Evolutionary conservation across 2,113 vertebrate genomes (phyloP), one percentile per base, ranked within the genome.

Genomic region (Callocephalon fimbriatum): DNA sequence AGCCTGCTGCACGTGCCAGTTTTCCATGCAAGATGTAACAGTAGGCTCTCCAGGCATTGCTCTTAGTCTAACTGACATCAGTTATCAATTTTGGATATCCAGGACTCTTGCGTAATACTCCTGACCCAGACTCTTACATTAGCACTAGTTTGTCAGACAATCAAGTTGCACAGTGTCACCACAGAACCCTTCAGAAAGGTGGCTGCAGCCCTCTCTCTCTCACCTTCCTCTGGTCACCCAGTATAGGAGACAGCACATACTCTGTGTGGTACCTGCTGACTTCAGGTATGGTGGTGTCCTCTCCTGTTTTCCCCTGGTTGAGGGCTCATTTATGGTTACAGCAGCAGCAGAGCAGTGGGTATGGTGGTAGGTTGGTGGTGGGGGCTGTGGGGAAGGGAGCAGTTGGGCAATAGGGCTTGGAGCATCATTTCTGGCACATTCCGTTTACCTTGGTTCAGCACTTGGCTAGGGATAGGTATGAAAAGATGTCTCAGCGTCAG

Each of bases 371-470:
- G 53, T 12, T 54, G 53, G 53, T 7, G 15, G 3, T 20, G 47
- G 44, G 12, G 12, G 61, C 42, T 7, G 37, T 3, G 42, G 1
- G 9, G 29, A 56, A 56, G 25, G 15, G 9, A 15, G 10, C 23
- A 6, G 12, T 40, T 2, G 2, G 21, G 32, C 9, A 35, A 51
- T 56, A 13, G 23, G 0, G 4, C n/a, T n/a, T 11, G 8, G 31
- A 51, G 19, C 0, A 0, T 21, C 67, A 6, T 2, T 70, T 11
- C 80, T 51, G 47, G 32, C 66, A n/a, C 7, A 4, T 65, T 73
- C 58, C 38, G 23, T 70, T 48, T 27, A 14, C 53, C 23, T n/a
- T 16, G 1, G 16, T 13, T 61, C 51, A 40, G 32, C 42, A 7
- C 37, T 35, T 20, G 7, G 12, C 59, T 62, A 53, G 45, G n/a